Conservation (phyloP, 1,140 invertebrate genomes). For the Antheraea mylitta region DNA sequence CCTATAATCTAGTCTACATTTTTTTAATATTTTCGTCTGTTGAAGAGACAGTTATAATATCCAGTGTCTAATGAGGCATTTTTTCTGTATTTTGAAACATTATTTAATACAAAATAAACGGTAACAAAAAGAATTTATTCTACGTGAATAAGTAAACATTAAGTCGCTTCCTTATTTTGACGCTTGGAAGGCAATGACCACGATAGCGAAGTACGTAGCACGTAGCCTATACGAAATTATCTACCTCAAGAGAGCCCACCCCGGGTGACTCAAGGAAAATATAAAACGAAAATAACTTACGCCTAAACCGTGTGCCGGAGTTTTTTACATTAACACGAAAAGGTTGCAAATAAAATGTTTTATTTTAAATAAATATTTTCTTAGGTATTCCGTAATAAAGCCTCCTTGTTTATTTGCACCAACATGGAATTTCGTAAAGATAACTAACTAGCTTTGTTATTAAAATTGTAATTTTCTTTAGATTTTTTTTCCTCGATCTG, state of each 20-base stretch:
- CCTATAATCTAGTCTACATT: too few relatives aligned
- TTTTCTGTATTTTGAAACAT: not conserved
- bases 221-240: constrained; percentile 63
- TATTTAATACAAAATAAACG: not conserved
- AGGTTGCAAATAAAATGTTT: constrained; percentile 46
- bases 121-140: not conserved
- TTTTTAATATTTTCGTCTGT: too few relatives aligned
- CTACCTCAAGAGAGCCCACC: constrained; percentile 48
- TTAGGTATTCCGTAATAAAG: constrained; percentile 16
- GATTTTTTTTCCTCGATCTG: too few relatives aligned
- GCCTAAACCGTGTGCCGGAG: constrained; percentile 46
- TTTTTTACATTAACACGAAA: constrained; percentile 47
- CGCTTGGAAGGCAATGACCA: constrained; percentile 34
- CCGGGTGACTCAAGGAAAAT: constrained; percentile 49
- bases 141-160: constrained; percentile 11
- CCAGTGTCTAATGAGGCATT: too few relatives aligned
- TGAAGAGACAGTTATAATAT: too few relatives aligned
- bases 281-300: constrained; percentile 68
- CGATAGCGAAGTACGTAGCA: constrained; percentile 48
- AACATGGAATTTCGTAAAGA: constrained; percentile 18
- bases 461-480: constrained; percentile 11
- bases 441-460: constrained; percentile 2
- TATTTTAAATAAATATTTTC: constrained; percentile 43
- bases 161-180: constrained; percentile 29
- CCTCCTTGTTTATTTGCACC: constrained; percentile 15